phyloP scores from a whole-genome alignment of 2,888 invertebrate genomes.

The Dryocosmus kuriphilus region DNA sequence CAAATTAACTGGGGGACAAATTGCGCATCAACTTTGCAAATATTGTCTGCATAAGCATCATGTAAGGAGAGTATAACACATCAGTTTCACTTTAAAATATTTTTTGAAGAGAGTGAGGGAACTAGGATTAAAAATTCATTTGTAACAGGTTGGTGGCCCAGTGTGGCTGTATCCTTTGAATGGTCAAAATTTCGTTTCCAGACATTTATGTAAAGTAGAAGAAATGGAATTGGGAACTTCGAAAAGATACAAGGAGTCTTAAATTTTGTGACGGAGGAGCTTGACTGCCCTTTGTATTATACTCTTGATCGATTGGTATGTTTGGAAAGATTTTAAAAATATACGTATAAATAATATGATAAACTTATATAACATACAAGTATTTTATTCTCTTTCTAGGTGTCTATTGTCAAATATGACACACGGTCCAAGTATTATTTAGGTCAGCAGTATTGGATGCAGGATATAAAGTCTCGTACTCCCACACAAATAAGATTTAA shows the following conservation, averaged over 20 bases:
- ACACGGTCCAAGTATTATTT: conserved; percentile 73
- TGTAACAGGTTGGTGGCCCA: conserved; percentile 90
- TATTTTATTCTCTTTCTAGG: conserved; percentile 53
- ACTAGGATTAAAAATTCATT: conserved; percentile 11
- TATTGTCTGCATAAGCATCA: conserved; percentile 88
- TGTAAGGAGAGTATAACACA: conserved; percentile 70
- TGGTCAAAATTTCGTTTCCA: conserved; percentile 85
- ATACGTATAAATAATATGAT: neutral
- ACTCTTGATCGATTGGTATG: conserved; percentile 83
- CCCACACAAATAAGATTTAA: conserved; percentile 92
- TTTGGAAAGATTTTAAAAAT: neutral
- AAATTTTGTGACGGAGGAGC: conserved; percentile 89
- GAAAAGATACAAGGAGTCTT: conserved; percentile 88
- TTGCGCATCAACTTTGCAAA: conserved; percentile 83
- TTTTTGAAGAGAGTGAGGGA: neutral
- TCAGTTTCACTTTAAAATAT: neutral
- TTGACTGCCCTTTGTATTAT: conserved; percentile 94
- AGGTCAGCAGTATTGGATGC: conserved; percentile 95
- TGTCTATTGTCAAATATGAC: conserved; percentile 69
- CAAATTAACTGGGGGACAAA: conserved; percentile 85
- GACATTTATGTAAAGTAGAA: conserved; percentile 79
- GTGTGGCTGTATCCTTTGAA: conserved; percentile 95
- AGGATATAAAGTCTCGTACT: conserved; percentile 93
- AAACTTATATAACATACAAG: neutral
- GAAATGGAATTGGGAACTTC: conserved; percentile 82